A percentile compares a stretch with the other conserved stretches of the same genome.
Evolutionary conservation across 2,888 invertebrate species (phyloP).

Genomic region (Maniola hyperantus): DNA sequence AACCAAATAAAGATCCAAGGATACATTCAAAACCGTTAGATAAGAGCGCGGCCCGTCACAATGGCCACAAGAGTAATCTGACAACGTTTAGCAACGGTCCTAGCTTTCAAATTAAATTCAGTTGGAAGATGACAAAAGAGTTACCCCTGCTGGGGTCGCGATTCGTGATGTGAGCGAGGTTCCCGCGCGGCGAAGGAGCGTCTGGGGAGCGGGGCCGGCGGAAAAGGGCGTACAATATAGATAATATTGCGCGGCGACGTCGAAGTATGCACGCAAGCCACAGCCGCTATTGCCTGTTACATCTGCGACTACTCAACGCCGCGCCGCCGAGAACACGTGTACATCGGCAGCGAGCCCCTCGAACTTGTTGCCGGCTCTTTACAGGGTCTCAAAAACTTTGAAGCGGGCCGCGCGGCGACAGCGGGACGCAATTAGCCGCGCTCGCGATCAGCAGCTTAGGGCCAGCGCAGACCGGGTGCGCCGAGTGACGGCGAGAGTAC

Average conservation of each 20-base stretch:
- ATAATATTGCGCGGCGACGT: conserved; percentile 30
- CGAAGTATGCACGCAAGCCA: conserved; percentile 27
- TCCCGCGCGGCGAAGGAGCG: conserved; percentile 29
- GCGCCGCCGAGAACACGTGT: conserved; percentile 40
- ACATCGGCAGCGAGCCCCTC: conserved; percentile 30
- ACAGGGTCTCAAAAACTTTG: conserved; percentile 24
- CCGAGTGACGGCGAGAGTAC: too few species aligned
- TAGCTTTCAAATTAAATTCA: conserved; percentile 40
- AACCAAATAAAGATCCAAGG: conserved; percentile 28
- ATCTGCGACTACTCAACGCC: conserved; percentile 41
- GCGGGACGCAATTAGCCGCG: conserved; percentile 9
- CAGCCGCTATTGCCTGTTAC: conserved; percentile 42
- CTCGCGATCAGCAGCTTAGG: conserved; percentile 3
- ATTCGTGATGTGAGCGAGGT: conserved; percentile 43
- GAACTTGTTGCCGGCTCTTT: conserved; percentile 35
- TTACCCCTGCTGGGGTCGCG: conserved; percentile 43
- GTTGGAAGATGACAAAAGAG: conserved; percentile 41
- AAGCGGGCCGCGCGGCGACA: not conserved
- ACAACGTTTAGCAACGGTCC: conserved; percentile 39
- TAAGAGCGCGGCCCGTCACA: conserved; percentile 32
- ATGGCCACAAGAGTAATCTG: conserved; percentile 35
- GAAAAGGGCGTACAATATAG: conserved; percentile 38
- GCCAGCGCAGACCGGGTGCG: too few species aligned
- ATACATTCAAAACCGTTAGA: conserved; percentile 39
- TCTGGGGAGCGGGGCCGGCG: conserved; percentile 24